Conservation (phyloP, 2,888 invertebrate species). For the Oxystoma pomonae region DNA sequence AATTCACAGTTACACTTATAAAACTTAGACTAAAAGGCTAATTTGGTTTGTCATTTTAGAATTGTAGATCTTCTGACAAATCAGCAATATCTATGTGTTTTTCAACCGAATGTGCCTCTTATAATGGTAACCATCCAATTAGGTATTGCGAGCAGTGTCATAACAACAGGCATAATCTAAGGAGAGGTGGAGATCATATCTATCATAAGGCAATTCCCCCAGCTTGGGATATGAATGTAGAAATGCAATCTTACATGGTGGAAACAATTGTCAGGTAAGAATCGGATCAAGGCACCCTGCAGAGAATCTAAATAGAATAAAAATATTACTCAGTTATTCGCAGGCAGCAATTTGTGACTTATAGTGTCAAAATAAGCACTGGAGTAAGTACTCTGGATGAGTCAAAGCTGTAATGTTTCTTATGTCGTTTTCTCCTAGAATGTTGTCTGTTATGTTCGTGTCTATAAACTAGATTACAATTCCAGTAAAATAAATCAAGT, state of each 20-base stretch:
- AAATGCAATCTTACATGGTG: constrained; percentile 89
- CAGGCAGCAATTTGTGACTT: no score
- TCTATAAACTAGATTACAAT: no score
- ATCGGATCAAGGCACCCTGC: no score
- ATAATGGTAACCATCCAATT: constrained; percentile 94
- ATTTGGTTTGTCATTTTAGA: constrained; percentile 52
- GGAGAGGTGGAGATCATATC: constrained; percentile 85
- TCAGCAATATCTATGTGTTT: constrained; percentile 95
- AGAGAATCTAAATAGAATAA: no score
- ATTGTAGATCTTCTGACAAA: constrained; percentile 88
- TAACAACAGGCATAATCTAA: constrained; percentile 81
- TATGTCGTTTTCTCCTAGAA: no score
- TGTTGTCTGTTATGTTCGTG: no score
- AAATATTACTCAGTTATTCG: no score
- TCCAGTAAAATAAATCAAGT: no score
- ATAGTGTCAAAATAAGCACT: no score
- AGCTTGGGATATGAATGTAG: constrained; percentile 85
- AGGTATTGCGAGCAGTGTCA: constrained; percentile 89
- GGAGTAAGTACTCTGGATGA: no score
- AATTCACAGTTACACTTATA: background rate
- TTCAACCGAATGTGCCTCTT: constrained; percentile 93
- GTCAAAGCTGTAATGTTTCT: no score
- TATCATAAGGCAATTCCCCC: constrained; percentile 82
- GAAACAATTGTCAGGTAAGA: constrained; percentile 86
- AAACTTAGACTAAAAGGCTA: background rate